Conservation (phyloP, 2,888 invertebrate species). For the Lordiphosa fenestrarum region DNA sequence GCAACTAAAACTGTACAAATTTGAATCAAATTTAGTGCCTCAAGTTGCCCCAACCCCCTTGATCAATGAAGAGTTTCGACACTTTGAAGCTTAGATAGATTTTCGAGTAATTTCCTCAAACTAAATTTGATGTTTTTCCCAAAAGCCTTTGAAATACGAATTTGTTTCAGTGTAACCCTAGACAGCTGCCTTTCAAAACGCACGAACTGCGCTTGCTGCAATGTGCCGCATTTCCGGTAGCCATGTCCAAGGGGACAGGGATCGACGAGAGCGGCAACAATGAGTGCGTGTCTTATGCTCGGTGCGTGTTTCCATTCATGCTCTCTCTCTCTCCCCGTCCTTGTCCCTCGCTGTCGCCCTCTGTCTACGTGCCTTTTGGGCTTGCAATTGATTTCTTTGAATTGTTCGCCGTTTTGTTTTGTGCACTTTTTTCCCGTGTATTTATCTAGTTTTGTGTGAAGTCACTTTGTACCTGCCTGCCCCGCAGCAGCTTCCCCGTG, state of each 20-base stretch:
- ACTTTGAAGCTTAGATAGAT: too few relatives aligned
- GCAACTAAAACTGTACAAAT: too few relatives aligned
- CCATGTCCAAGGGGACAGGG: conserved; percentile 27
- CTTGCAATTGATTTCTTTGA: conserved; percentile 73
- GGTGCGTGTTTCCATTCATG: conserved; percentile 52
- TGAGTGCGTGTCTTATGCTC: conserved; percentile 56
- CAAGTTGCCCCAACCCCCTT: too few relatives aligned
- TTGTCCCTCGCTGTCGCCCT: background rate
- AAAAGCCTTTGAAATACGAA: too few relatives aligned
- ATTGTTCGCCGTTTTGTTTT: conserved; percentile 63
- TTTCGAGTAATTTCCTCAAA: too few relatives aligned
- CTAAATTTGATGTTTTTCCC: too few relatives aligned
- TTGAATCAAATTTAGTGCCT: too few relatives aligned
- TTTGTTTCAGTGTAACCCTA: too few relatives aligned
- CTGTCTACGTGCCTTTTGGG: conserved; percentile 59
- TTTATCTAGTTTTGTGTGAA: conserved; percentile 71
- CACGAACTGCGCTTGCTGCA: conserved; percentile 37
- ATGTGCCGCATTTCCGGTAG: conserved; percentile 74
- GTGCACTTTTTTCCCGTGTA: conserved; percentile 39
- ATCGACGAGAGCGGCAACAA: conserved; percentile 2
- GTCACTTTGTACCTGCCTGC: conserved; percentile 74
- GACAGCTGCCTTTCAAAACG: conserved; percentile 9
- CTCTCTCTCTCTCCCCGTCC: background rate
- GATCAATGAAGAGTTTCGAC: too few relatives aligned
- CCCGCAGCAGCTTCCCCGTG: conserved; percentile 25